Conservation (phyloP, 2,113 vertebrate species). For the Silurus asotus region DNA sequence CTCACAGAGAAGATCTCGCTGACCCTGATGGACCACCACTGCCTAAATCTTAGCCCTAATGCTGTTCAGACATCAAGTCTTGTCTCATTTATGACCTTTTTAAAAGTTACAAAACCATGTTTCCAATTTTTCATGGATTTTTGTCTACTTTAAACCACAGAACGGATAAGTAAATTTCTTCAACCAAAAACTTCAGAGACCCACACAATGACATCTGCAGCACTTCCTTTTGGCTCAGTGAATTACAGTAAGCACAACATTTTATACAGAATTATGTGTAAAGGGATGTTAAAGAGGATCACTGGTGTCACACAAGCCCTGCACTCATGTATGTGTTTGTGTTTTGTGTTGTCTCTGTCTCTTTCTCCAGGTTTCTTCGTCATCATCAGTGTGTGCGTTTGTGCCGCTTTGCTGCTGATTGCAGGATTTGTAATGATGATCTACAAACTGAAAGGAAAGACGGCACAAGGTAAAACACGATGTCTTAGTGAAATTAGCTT, state of each 20-base stretch:
- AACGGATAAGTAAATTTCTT: not conserved
- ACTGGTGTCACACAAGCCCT: no score
- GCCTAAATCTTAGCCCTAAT: not conserved
- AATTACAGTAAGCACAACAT: not conserved
- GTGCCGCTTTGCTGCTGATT: slow-evolving; percentile 22
- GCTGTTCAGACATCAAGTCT: not conserved
- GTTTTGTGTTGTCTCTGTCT: not conserved
- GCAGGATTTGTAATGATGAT: slow-evolving; percentile 14
- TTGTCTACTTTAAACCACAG: not conserved
- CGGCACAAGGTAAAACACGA: slow-evolving; percentile 21
- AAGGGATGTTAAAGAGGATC: no score
- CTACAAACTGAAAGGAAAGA: slow-evolving; percentile 15
- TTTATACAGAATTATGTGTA: not conserved
- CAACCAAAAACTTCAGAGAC: not conserved
- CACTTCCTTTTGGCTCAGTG: not conserved
- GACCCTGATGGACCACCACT: no score
- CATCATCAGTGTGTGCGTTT: slow-evolving; percentile 2
- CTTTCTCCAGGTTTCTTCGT: not conserved
- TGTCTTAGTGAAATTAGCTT: no score
- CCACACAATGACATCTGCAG: not conserved
- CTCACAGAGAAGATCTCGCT: no score
- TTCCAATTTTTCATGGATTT: not conserved
- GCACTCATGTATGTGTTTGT: not conserved
- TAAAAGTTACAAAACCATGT: not conserved
- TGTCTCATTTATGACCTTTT: not conserved